Evolutionary conservation across 2,888 invertebrate species (phyloP).

Genomic region (Troglohyphantes excavatus): DNA sequence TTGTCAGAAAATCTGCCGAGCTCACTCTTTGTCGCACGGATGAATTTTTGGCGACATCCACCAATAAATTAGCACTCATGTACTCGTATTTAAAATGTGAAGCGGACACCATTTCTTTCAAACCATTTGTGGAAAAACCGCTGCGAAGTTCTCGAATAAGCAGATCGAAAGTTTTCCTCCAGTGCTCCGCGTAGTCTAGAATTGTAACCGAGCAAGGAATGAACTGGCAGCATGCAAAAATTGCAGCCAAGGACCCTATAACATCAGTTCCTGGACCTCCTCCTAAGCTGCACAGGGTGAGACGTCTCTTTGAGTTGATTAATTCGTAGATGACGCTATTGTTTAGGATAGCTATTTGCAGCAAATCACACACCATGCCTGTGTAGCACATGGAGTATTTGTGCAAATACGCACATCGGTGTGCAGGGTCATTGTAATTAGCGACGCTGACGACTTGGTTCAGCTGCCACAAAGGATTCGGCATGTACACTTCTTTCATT

Average conservation of each 20-base stretch:
- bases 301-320: constrained; percentile 1
- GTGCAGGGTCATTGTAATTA: constrained; percentile 19
- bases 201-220: neutral
- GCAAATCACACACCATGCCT: constrained; percentile 14
- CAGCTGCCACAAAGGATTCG: neutral
- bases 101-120: neutral
- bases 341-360: neutral
- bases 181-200: neutral
- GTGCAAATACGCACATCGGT: constrained; percentile 53
- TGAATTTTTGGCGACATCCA: neutral
- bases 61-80: constrained; percentile 10
- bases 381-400: constrained; percentile 45
- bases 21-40: neutral
- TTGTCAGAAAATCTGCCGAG: constrained; percentile 44
- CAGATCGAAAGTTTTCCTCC: constrained; percentile 7
- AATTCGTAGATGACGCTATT: neutral
- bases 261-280: constrained; percentile 52
- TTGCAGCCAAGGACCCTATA: neutral
- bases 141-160: constrained; percentile 3
- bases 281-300: constrained; percentile 42
- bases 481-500: constrained; percentile 40
- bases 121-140: neutral
- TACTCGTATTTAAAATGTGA: constrained; percentile 7
- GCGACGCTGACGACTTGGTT: neutral
- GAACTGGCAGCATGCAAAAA: neutral